Conservation (phyloP, 2,888 invertebrate species). For the Sicus ferrugineus region DNA sequence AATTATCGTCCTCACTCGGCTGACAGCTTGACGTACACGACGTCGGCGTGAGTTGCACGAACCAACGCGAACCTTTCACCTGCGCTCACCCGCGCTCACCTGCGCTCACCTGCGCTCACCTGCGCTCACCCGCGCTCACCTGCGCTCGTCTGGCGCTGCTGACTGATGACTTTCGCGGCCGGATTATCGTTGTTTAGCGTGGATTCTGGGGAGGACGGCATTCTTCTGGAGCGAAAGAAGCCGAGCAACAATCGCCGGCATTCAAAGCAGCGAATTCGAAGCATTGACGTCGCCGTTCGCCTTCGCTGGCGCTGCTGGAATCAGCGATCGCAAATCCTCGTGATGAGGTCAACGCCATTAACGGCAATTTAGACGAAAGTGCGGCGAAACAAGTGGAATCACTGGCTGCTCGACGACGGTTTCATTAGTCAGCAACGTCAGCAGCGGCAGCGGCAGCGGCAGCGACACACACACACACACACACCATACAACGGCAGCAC, state of each 20-base stretch:
- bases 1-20: conserved; percentile 14
- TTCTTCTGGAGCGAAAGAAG: too few relatives aligned
- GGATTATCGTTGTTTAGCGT: neutral
- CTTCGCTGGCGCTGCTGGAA: neutral
- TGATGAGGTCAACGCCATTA: conserved; percentile 28
- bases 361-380: conserved; percentile 17
- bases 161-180: neutral
- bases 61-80: conserved; percentile 19
- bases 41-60: conserved; percentile 1
- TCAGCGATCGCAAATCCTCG: neutral
- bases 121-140: too few relatives aligned
- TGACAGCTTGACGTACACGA: conserved; percentile 13
- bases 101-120: too few relatives aligned
- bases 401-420: neutral
- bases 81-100: too few relatives aligned
- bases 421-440: conserved; percentile 11
- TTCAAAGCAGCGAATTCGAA: too few relatives aligned
- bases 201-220: neutral
- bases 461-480: neutral
- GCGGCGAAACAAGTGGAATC: neutral
- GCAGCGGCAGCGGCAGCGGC: conserved; percentile 10
- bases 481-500: neutral
- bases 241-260: too few relatives aligned
- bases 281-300: too few relatives aligned
- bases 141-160: too few relatives aligned